Evolutionary conservation across 2,888 invertebrate species (phyloP).

Genomic region (Drosophila emarginata): DNA sequence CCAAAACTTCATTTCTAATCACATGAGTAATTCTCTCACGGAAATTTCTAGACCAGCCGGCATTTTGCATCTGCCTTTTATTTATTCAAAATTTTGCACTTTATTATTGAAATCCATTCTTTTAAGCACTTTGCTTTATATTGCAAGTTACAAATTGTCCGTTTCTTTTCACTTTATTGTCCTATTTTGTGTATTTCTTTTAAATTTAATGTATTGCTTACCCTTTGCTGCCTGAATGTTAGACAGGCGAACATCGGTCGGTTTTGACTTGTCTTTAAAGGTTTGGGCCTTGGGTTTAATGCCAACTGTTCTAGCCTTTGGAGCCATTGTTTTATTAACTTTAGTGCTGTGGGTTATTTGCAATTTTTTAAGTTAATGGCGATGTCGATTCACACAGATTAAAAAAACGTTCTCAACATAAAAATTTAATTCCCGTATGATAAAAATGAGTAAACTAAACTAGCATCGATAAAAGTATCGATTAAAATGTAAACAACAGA

Average conservation of each 20-base stretch:
- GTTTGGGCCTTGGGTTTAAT: conserved; percentile 83
- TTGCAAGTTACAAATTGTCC: conserved; percentile 38
- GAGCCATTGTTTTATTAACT: conserved; percentile 74
- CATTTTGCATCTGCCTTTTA: conserved; percentile 55
- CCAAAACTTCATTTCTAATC: conserved; percentile 29
- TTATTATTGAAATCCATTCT: background rate
- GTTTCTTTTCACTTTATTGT: background rate
- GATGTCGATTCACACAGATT: conserved; percentile 61
- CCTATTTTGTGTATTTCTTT: conserved; percentile 13
- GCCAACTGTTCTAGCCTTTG: conserved; percentile 76
- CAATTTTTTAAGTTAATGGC: conserved; percentile 37
- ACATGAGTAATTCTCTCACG: conserved; percentile 63
- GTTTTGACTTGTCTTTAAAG: conserved; percentile 96
- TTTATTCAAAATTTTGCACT: conserved; percentile 21
- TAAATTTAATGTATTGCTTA: conserved; percentile 80
- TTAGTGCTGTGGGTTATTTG: conserved; percentile 34
- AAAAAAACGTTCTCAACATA: conserved; percentile 36
- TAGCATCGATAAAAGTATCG: too few species aligned
- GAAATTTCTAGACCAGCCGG: conserved; percentile 73
- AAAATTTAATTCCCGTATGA: conserved; percentile 7
- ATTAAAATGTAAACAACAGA: too few species aligned
- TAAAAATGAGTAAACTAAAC: background rate
- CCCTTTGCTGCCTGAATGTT: conserved; percentile 99
- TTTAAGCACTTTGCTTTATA: background rate
- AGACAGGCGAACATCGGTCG: conserved; percentile 95